Percentiles rank a stretch among this genome's conserved stretches.
phyloP scores from a whole-genome alignment of 1,140 invertebrate genomes.

The Bombus confusus region DNA sequence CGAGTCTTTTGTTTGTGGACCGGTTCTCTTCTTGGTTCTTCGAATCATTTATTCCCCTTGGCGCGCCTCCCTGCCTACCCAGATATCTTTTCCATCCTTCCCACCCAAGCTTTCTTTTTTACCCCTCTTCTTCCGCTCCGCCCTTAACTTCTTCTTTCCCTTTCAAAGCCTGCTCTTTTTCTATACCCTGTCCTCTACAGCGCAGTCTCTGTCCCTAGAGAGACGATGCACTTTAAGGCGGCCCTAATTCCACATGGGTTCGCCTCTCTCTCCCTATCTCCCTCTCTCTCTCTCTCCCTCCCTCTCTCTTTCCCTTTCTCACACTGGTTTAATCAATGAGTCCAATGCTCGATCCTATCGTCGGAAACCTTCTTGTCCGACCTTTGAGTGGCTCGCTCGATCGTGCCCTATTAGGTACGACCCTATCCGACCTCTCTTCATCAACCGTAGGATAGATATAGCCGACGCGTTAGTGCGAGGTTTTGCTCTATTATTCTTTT shows the following conservation, averaged over 20 bases:
- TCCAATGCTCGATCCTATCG: constrained; percentile 14
- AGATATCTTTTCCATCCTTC: constrained; percentile 18
- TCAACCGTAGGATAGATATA: constrained; percentile 55
- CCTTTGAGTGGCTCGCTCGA: constrained; percentile 38
- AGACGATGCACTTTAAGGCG: constrained; percentile 29
- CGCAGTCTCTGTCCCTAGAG: neutral
- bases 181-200: neutral
- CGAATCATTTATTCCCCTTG: constrained; percentile 76
- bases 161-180: neutral
- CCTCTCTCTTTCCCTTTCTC: neutral
- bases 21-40: constrained; percentile 74
- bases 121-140: constrained; percentile 16
- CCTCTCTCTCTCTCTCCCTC: neutral
- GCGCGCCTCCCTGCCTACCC: constrained; percentile 10
- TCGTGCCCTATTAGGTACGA: constrained; percentile 44
- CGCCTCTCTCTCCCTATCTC: neutral
- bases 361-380: constrained; percentile 41
- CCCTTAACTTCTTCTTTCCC: constrained; percentile 10
- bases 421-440: constrained; percentile 39
- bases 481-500: neutral
- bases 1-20: constrained; percentile 76
- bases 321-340: constrained; percentile 58
- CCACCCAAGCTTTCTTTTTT: constrained; percentile 48
- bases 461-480: neutral
- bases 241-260: constrained; percentile 22